These are phyloP conservation scores for Monomorium pharaonis DNA, from an alignment of 1,140 invertebrate genomes.

Conservation along the genomic window DNA sequence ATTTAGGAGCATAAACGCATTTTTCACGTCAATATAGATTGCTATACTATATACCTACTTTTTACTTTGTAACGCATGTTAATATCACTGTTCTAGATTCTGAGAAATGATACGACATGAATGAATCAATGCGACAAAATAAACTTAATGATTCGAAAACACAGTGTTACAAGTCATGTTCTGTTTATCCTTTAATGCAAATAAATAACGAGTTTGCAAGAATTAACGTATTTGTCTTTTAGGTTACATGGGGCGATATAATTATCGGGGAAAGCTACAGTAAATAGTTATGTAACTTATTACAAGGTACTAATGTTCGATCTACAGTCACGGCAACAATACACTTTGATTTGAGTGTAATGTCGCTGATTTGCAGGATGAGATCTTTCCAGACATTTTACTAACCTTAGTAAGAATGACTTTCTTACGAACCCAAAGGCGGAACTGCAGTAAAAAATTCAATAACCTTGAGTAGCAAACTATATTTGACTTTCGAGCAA, in stretches of 20 bases:
- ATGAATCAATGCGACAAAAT: conserved; percentile 73
- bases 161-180: conserved; percentile 75
- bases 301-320: conserved; percentile 73
- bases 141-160: conserved; percentile 75
- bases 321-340: conserved; percentile 67
- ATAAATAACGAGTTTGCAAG: conserved; percentile 74
- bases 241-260: conserved; percentile 65
- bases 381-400: conserved; percentile 1
- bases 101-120: conserved; percentile 78
- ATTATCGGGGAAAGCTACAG: conserved; percentile 69
- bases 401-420: neutral
- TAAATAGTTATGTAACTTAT: conserved; percentile 51
- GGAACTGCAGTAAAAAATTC: conserved; percentile 75
- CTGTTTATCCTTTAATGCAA: conserved; percentile 74
- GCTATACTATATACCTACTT: conserved; percentile 44
- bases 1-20: conserved; percentile 65
- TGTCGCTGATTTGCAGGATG: neutral
- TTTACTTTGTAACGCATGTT: conserved; percentile 62
- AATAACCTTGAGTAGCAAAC: conserved; percentile 73
- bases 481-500: conserved; percentile 79
- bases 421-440: conserved; percentile 20
- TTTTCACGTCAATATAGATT: conserved; percentile 63
- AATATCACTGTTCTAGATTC: conserved; percentile 67
- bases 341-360: neutral
- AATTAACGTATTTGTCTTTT: conserved; percentile 72